Conservation (phyloP, 2,888 invertebrate genomes). For the Amphipoea oculea region DNA sequence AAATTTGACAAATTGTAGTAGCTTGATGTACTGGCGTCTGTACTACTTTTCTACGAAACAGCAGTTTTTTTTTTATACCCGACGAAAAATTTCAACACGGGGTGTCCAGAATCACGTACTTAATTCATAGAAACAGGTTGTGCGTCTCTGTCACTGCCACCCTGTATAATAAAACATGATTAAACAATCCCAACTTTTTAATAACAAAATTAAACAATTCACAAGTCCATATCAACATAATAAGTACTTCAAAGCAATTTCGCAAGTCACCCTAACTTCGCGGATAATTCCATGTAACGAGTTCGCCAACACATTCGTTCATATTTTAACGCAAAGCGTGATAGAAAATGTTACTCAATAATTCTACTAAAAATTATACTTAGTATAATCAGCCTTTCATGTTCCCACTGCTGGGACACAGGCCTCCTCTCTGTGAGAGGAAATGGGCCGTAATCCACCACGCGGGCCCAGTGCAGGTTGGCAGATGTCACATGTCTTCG, state of each 20-base stretch:
- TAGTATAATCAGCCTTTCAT: too few species aligned
- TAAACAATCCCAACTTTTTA: background rate
- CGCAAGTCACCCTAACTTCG: constrained; percentile 14
- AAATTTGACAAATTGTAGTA: too few species aligned
- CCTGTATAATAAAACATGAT: background rate
- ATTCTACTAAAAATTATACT: background rate
- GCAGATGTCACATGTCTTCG: too few species aligned
- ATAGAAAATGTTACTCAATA: constrained; percentile 3
- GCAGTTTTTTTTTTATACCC: background rate
- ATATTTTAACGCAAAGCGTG: constrained; percentile 2
- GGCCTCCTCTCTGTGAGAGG: too few species aligned
- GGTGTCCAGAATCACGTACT: background rate
- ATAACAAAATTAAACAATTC: constrained; percentile 5
- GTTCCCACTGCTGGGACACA: too few species aligned
- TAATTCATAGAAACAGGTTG: background rate
- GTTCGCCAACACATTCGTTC: constrained; percentile 13
- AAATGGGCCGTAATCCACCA: too few species aligned
- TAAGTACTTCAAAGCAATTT: constrained; percentile 30
- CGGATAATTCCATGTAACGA: constrained; percentile 20
- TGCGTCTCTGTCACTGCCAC: background rate
- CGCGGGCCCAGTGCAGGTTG: too few species aligned
- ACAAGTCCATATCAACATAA: constrained; percentile 14
- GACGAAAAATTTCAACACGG: background rate
- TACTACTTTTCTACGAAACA: too few species aligned
- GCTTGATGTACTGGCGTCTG: too few species aligned